phyloP scores from a whole-genome alignment of 2,888 invertebrate species.

The Stramonita haemastoma region DNA sequence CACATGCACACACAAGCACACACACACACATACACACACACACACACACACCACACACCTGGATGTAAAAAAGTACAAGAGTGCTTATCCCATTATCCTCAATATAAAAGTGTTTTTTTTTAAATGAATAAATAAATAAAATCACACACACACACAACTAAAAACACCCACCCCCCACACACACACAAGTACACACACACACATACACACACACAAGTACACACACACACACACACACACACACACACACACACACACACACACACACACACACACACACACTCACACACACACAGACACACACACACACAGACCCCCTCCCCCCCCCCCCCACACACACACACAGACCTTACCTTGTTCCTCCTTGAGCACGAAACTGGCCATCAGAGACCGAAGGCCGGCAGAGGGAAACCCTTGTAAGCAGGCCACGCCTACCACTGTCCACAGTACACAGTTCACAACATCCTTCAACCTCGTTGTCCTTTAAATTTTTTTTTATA shows the following conservation, averaged over 20 bases:
- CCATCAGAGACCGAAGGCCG: slow-evolving; percentile 32
- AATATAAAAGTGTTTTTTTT: too few relatives aligned
- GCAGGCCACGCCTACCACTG: slow-evolving; percentile 38
- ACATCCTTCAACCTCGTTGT: background rate
- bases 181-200: background rate
- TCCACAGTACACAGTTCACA: background rate
- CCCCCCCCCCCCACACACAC: too few relatives aligned
- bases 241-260: background rate
- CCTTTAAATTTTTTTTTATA: too few relatives aligned
- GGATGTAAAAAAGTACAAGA: too few relatives aligned
- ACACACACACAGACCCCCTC: too few relatives aligned
- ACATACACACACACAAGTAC: background rate
- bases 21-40: slow-evolving; percentile 11
- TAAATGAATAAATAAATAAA: too few relatives aligned
- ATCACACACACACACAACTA: too few relatives aligned
- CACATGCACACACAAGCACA: background rate
- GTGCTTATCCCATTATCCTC: too few relatives aligned
- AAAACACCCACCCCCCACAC: background rate
- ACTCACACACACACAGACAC: too few relatives aligned
- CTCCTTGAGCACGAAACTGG: background rate
- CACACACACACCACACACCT: slow-evolving; percentile 13
- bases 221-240: background rate
- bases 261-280: too few relatives aligned
- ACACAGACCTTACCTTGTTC: slow-evolving; percentile 30
- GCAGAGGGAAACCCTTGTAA: slow-evolving; percentile 39